These are phyloP conservation scores for Somateria mollissima DNA, from an alignment of 2,797 vertebrate genomes.

Conservation along the genomic window DNA sequence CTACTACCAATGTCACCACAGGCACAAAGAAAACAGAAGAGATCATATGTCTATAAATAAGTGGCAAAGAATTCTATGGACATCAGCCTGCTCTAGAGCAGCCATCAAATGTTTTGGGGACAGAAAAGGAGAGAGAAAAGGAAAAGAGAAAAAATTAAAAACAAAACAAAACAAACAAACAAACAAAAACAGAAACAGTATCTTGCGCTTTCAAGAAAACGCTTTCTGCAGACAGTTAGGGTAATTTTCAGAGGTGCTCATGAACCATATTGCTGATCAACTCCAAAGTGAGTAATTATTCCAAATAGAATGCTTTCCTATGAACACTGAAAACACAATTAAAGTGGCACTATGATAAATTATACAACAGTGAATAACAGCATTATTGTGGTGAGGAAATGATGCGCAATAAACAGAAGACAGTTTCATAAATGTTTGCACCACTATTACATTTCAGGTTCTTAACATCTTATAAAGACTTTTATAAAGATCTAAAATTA, in stretches of 20 bases:
- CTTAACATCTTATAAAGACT: not conserved
- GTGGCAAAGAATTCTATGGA: not conserved
- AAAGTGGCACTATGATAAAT: constrained; percentile 56
- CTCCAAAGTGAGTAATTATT: constrained; percentile 74
- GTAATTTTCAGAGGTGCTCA: constrained; percentile 71
- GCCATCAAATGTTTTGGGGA: not conserved
- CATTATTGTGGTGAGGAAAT: constrained; percentile 47
- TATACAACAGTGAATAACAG: constrained; percentile 33
- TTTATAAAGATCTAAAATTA: constrained; percentile 10
- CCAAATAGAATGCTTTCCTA: constrained; percentile 61
- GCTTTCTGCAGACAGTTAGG: constrained; percentile 61
- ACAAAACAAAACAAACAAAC: not conserved
- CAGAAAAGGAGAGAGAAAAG: not conserved
- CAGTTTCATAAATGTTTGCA: constrained; percentile 26
- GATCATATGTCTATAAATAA: not conserved
- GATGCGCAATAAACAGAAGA: constrained; percentile 33
- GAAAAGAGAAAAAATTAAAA: not conserved
- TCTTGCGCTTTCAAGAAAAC: constrained; percentile 38
- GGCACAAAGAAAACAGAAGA: not conserved
- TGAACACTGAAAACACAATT: constrained; percentile 68
- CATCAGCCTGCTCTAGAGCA: not conserved
- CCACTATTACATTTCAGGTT: constrained; percentile 1
- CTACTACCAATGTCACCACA: not conserved
- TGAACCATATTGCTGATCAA: constrained; percentile 69
- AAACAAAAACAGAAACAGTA: not conserved